Evolutionary conservation across 2,888 invertebrate species (phyloP), one percentile per base, ranked within the genome.

Genomic region (Platypus cylindrus): DNA sequence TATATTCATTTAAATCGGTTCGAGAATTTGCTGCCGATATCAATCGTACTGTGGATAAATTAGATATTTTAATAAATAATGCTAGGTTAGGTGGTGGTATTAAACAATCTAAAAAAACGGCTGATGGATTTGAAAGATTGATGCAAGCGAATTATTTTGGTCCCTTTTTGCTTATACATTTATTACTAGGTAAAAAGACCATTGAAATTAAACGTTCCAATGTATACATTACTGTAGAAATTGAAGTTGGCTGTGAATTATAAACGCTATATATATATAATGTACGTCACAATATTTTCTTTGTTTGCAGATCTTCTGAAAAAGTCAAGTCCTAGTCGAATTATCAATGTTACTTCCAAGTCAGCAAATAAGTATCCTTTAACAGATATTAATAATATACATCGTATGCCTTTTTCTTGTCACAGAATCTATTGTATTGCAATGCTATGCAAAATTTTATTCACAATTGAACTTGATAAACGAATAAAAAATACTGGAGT

Each of bases 131-230:
- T 17, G 67, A 77, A 16, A 53, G 64, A n/a, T 68, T 68, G 29
- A 70, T 78, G 65, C 77, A 77, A 44, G 68, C 75, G 12, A 82
- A 82, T 46, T 71, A 81, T 50, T 73, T 77, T 48, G 79, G 78
- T 4, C 76, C 73, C 5, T 82, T 81, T 51, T 58, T 83, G 14
- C 59, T 83, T 32, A 80, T 80, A 0, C 60, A 75, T 37, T 64
- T 82, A 0, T 54, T 83, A 1, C 49, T 70, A 2, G 70, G 73
- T 45, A 39, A 34, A n/a, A n/a, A n/a, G n/a, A n/a, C n/a, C n/a
- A n/a, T n/a, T n/a, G n/a, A n/a, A n/a, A n/a, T n/a, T n/a, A n/a
- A n/a, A n/a, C n/a, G n/a, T n/a, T n/a, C n/a, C n/a, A n/a, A n/a
- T n/a, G n/a, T n/a, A n/a, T n/a, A n/a, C n/a, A n/a, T n/a, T n/a